phyloP scores from a whole-genome alignment of 2,888 invertebrate species.

The Cryptus armator region DNA sequence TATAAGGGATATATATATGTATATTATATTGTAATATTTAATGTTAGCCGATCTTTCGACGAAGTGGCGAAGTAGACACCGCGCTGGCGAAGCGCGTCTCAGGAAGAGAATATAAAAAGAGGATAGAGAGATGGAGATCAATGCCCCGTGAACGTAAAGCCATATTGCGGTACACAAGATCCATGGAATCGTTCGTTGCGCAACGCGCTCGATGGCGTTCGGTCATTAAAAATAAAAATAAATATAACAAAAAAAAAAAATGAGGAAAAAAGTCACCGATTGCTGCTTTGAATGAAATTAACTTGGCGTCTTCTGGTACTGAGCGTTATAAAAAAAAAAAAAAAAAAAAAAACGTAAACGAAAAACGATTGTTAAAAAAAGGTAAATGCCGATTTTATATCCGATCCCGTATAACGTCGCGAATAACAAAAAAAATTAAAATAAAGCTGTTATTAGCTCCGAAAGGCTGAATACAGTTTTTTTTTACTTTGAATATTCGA shows the following conservation, averaged over 20 bases:
- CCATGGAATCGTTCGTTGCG: constrained; percentile 34
- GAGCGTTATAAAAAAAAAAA: neutral
- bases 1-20: neutral
- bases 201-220: constrained; percentile 34
- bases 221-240: constrained; percentile 20
- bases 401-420: too few relatives aligned
- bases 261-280: constrained; percentile 1
- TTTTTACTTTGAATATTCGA: too few relatives aligned
- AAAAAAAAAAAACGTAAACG: constrained; percentile 8
- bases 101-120: constrained; percentile 12
- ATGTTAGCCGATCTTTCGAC: neutral
- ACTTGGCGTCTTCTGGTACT: too few relatives aligned
- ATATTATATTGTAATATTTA: neutral
- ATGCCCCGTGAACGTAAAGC: constrained; percentile 34
- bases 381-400: too few relatives aligned
- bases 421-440: too few relatives aligned
- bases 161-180: constrained; percentile 28
- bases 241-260: too few relatives aligned
- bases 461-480: too few relatives aligned
- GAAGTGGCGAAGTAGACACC: constrained; percentile 1
- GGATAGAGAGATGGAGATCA: constrained; percentile 46
- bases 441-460: too few relatives aligned
- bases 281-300: neutral
- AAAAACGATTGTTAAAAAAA: too few relatives aligned
- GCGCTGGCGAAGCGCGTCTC: neutral